These are phyloP conservation scores for Peromyscus californicus DNA, from an alignment of 2,113 vertebrate species.

Conservation along the genomic window DNA sequence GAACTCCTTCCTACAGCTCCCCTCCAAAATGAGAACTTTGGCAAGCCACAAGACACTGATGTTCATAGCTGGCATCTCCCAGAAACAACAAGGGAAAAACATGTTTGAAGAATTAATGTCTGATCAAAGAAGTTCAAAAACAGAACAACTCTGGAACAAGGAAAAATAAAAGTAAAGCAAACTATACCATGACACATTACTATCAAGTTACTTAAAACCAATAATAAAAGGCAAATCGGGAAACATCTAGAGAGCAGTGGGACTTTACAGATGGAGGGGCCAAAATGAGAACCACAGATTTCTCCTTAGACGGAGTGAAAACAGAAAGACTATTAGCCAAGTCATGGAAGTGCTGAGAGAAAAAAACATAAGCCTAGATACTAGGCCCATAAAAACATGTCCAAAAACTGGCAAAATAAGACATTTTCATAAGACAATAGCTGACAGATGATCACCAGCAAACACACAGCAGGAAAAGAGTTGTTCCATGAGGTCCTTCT, in stretches of 20 bases:
- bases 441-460: not conserved
- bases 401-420: conserved; percentile 3
- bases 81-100: not conserved
- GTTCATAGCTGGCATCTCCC: not conserved
- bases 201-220: not conserved
- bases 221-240: not conserved
- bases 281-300: not conserved
- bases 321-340: not conserved
- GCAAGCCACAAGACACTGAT: not conserved
- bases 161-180: conserved; percentile 15
- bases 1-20: not conserved
- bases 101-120: not conserved
- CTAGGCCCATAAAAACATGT: not conserved
- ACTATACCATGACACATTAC: not conserved
- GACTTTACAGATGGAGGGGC: not conserved
- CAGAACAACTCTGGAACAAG: not conserved
- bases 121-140: not conserved
- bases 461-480: not conserved
- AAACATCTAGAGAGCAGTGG: not conserved
- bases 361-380: not conserved
- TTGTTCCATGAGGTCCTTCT: not conserved
- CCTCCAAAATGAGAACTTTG: not conserved
- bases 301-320: not conserved
- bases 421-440: not conserved
- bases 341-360: not conserved